Conservation (phyloP, 2,888 invertebrate genomes). For the Gandaritis pyraliata region DNA sequence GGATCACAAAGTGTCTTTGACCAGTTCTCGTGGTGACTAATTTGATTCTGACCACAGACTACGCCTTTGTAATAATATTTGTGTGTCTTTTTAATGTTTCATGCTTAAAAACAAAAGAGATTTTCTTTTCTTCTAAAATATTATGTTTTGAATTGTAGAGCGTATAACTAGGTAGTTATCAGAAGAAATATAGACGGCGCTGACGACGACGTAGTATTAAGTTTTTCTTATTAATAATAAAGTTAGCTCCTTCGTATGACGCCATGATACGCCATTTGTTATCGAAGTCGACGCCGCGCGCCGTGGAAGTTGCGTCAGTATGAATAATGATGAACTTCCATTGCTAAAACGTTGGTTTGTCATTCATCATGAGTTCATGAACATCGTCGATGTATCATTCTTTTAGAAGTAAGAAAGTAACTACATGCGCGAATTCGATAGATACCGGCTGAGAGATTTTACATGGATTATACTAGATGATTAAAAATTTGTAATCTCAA, state of each 20-base stretch:
- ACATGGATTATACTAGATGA: neutral
- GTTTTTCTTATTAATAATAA: neutral
- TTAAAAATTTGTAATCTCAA: neutral
- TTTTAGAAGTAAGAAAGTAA: neutral
- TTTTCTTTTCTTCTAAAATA: no score
- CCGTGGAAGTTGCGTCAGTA: slow-evolving; percentile 51
- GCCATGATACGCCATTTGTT: slow-evolving; percentile 33
- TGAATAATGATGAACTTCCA: slow-evolving; percentile 49
- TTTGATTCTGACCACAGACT: neutral
- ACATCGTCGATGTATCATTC: slow-evolving; percentile 8
- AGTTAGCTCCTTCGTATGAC: slow-evolving; percentile 17
- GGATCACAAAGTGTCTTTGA: no score
- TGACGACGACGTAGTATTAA: no score
- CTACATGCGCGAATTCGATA: neutral
- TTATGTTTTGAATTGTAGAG: neutral
- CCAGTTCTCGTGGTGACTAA: neutral
- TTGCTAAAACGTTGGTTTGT: slow-evolving; percentile 41
- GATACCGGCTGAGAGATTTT: neutral
- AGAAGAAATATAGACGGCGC: no score
- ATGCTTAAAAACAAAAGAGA: no score
- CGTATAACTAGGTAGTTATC: neutral
- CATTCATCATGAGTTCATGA: slow-evolving; percentile 39
- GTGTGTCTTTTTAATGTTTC: neutral
- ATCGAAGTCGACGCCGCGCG: slow-evolving; percentile 45
- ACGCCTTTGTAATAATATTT: neutral